Percentiles rank a stretch among this genome's conserved stretches.
Conservation (phyloP, 2,888 invertebrate genomes). For the Hipparchia sbordonii region DNA sequence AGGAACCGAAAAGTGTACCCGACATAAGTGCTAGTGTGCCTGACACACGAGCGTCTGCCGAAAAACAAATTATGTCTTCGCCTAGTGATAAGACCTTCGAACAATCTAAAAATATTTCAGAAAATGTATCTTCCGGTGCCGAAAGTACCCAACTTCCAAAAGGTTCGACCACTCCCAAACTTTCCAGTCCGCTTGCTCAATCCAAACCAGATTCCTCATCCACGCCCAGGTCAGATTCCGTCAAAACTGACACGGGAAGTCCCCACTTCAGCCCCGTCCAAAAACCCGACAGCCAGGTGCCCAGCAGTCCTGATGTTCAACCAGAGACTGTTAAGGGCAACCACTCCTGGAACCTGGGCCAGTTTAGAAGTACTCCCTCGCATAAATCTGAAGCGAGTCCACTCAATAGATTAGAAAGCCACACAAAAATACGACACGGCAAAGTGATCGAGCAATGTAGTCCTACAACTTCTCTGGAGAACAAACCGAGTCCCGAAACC, state of each 20-base stretch:
- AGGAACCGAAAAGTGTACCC: slow-evolving; percentile 69
- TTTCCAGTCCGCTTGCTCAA: slow-evolving; percentile 70
- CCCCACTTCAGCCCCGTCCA: slow-evolving; percentile 74
- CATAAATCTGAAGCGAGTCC: slow-evolving; percentile 78
- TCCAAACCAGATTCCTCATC: slow-evolving; percentile 75
- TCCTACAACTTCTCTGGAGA: slow-evolving; percentile 75
- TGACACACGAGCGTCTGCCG: slow-evolving; percentile 50
- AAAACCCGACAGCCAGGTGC: slow-evolving; percentile 77
- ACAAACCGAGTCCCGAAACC: slow-evolving; percentile 74
- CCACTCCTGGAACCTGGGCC: slow-evolving; percentile 70
- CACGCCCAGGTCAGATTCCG: slow-evolving; percentile 67
- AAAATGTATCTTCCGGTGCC: slow-evolving; percentile 46
- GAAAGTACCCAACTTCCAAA: slow-evolving; percentile 52
- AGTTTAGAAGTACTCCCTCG: slow-evolving; percentile 73
- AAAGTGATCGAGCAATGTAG: slow-evolving; percentile 77
- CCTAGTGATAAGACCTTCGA: slow-evolving; percentile 59
- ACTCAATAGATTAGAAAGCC: slow-evolving; percentile 70
- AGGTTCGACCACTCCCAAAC: slow-evolving; percentile 60
- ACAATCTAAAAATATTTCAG: slow-evolving; percentile 52
- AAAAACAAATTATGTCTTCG: slow-evolving; percentile 53
- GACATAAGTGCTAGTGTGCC: slow-evolving; percentile 51
- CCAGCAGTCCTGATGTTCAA: slow-evolving; percentile 71
- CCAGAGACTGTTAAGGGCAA: slow-evolving; percentile 62
- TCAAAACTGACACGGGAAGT: slow-evolving; percentile 65
- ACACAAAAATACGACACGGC: slow-evolving; percentile 68